Evolutionary conservation across 2,888 invertebrate genomes (phyloP).

Genomic region (Autographa gamma): DNA sequence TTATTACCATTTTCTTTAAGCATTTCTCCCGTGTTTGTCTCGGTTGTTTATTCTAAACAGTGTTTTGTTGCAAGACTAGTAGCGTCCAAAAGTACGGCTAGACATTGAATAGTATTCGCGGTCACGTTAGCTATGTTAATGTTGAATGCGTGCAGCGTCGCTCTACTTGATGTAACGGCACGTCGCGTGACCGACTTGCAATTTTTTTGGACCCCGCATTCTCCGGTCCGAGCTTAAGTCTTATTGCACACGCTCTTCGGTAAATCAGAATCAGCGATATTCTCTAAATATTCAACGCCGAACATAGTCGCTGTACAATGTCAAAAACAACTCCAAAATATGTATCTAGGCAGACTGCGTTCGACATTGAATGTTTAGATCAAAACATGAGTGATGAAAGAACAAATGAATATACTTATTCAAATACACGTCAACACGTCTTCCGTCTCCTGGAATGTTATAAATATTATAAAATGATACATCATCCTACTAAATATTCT

Average conservation of each 20-base stretch:
- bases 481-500: conserved; percentile 46
- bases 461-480: conserved; percentile 1
- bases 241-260: conserved; percentile 15
- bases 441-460: conserved; percentile 10
- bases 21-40: too few relatives aligned
- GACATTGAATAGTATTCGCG: conserved; percentile 46
- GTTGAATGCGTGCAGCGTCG: conserved; percentile 76
- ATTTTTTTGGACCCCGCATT: conserved; percentile 67
- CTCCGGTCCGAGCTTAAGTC: conserved; percentile 32
- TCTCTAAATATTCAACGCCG: background rate
- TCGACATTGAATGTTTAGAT: background rate
- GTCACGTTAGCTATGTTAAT: conserved; percentile 67
- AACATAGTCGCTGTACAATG: background rate
- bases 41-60: too few relatives aligned
- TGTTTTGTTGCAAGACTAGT: background rate
- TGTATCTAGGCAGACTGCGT: too few relatives aligned
- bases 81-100: conserved; percentile 18
- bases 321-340: too few relatives aligned
- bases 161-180: conserved; percentile 80
- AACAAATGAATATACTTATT: background rate
- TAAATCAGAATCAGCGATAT: conserved; percentile 9
- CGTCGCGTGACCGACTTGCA: conserved; percentile 66
- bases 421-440: background rate
- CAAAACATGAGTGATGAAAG: background rate
- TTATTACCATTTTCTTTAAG: too few relatives aligned